Base-by-base conservation (phyloP, 2,888 invertebrate genomes). In the Brachynemurus nebulosus region DNA sequence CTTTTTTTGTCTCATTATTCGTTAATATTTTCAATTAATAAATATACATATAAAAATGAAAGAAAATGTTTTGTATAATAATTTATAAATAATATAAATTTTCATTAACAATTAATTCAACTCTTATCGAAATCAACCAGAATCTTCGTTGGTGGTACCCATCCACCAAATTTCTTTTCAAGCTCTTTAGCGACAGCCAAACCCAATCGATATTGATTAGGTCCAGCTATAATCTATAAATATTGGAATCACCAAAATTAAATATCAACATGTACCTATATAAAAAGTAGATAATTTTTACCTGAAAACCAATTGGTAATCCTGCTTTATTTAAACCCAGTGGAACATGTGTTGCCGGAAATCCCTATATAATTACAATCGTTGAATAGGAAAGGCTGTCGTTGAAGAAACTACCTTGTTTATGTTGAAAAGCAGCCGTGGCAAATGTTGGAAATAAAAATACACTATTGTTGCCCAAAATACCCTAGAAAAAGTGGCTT, bases 341-440 rank as follows among this genome's bases (percentile, higher is more conserved):
- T 1, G 89, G 89, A 45, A 85, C 77, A 49, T 79, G 74, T 2
- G 83, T 80, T 12, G 79, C 76, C 2, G 90, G 90, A 55, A 85
- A 64, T 1, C 81, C 84, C 2, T 86, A 67, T 3, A 80, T 64
- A 64, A 86, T 88, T 58, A 78, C 75, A 45, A 78, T 61, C 60
- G 76, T 74, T 2, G 76, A 68, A 65, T 82, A 86, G 40, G 70
- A 58, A 30, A 74, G 72, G 76, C 76, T 17, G 72, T 61, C 2
- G 71, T 64, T 50, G 76, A 72, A 33, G 74, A 62, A 50, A 71
- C 59, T 48, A 79, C 74, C n/a, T 48, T 74, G 71, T 48, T 74
- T 67, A 61, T 85, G 83, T 44, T 71, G 69, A 21, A 78, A 73
- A 1, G 86, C 84, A 1, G 71, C 59, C 4, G 67, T 64, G 12